Conservation (phyloP, 2,113 vertebrate species). For the Mormyrus lacerda region DNA sequence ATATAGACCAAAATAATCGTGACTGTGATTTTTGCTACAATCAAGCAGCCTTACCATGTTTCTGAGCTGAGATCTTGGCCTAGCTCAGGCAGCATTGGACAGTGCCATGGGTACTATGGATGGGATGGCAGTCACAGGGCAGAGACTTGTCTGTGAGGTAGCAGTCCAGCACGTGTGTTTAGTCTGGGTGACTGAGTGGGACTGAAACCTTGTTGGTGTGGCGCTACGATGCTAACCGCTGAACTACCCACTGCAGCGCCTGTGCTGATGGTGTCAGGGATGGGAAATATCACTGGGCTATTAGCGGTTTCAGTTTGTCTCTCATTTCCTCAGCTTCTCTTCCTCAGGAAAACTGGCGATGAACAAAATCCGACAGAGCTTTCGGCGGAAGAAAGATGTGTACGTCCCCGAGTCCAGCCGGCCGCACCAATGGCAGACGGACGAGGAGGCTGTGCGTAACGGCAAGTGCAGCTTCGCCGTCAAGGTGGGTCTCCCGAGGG, state of each 20-base stretch:
- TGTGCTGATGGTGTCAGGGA: not conserved
- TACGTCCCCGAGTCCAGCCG: conserved; percentile 96
- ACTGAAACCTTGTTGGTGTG: not conserved
- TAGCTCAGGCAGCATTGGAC: not conserved
- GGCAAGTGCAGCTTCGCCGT: conserved; percentile 96
- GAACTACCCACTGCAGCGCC: not conserved
- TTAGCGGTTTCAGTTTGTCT: not conserved
- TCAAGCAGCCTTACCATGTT: not conserved
- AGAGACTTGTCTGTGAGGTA: not conserved
- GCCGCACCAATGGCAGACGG: conserved; percentile 98
- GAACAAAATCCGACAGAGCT: conserved; percentile 98
- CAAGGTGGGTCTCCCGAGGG: conserved; percentile 69
- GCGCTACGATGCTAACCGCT: not conserved
- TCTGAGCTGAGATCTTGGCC: not conserved
- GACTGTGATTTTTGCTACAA: not conserved
- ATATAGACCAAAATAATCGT: not conserved
- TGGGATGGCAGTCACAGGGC: not conserved
- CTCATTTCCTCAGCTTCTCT: conserved; percentile 17
- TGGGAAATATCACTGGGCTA: not conserved
- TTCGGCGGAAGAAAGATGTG: conserved; percentile 98
- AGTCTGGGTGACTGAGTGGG: not conserved
- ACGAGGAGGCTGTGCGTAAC: conserved; percentile 92
- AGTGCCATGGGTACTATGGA: not conserved
- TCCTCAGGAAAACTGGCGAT: conserved; percentile 76
- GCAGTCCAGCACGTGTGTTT: not conserved